Base-by-base conservation (phyloP, 1,140 invertebrate species). In the Trissolcus basalis region DNA sequence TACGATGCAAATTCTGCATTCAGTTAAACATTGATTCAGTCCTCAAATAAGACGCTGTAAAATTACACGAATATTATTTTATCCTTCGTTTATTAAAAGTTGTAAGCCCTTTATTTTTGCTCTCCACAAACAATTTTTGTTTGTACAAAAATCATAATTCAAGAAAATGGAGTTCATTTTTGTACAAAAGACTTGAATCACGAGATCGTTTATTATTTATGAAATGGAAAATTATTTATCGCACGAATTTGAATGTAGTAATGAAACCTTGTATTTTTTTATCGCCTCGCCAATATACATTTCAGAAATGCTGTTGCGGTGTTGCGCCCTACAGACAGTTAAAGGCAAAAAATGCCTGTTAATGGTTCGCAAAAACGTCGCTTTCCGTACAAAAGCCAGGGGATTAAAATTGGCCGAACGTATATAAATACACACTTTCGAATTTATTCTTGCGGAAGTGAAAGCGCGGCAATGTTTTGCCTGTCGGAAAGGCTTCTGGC, bases 271-370 rank as follows among this genome's bases (percentile, higher is more conserved):
- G 11, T 64, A 64, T 54, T 54, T 64, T 55, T n/a, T 1, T 15
- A 55, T 47, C 27, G 9, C 14, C 6, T 27, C 2, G 19, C 2
- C 19, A 6, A 10, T 39, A 39, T 13, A 53, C 33, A 69, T 13
- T 15, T 53, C 41, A 27, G 53, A 6, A 16, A 16, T 39, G 6
- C 6, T n/a, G 13, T 15, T n/a, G 39, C 27, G 47, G 54, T 72
- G 59, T 72, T 39, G 64, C 69, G 35, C 54, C 64, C 56, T 61
- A 64, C 58, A 58, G 45, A 41, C 39, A 51, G 47, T 50, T 64
- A 47, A 72, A 64, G 51, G 45, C 54, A 43, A 67, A 74, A 74
- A 74, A 74, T 61, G 70, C 45, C 61, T 41, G 61, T 74, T 74
- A 67, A 74, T 67, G 63, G 61, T 27, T 74, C 39, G 48, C 14